phyloP scores from a whole-genome alignment of 2,797 vertebrate genomes.

The Myotis vivesi region DNA sequence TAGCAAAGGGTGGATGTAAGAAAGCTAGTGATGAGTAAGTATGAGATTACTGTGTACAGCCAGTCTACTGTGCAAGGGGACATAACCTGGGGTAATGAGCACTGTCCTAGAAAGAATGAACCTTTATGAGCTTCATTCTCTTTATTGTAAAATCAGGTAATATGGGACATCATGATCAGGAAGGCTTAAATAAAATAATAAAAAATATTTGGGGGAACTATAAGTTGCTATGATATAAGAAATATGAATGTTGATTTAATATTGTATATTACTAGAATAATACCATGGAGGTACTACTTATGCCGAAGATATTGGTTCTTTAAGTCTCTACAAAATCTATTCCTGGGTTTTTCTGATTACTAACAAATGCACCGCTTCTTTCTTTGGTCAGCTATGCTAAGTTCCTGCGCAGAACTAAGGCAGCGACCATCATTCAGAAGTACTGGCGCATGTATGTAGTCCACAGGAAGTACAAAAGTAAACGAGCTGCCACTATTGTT shows the following conservation, averaged over 20 bases:
- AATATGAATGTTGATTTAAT: not conserved
- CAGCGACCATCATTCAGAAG: conserved; percentile 94
- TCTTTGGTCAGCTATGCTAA: conserved; percentile 87
- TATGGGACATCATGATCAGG: not conserved
- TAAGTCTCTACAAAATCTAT: not conserved
- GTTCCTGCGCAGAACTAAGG: conserved; percentile 93
- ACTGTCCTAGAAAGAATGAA: not conserved
- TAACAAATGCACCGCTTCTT: not conserved
- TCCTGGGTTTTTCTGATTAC: not conserved
- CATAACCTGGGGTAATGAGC: not conserved
- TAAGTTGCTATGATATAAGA: not conserved
- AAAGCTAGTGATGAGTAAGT: not conserved
- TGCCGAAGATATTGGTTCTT: not conserved
- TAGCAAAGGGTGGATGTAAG: not conserved
- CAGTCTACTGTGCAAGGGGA: not conserved
- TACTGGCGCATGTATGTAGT: conserved; percentile 93
- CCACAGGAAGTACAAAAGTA: conserved; percentile 88
- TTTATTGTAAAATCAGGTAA: not conserved
- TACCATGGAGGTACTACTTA: not conserved
- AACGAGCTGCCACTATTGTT: conserved; percentile 88
- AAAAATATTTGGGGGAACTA: not conserved
- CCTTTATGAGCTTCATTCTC: not conserved
- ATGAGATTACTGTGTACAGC: not conserved
- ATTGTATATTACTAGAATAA: not conserved
- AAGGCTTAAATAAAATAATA: conserved; percentile 19